phyloP scores from a whole-genome alignment of 2,888 invertebrate genomes.

The Ephialtes manifestator region DNA sequence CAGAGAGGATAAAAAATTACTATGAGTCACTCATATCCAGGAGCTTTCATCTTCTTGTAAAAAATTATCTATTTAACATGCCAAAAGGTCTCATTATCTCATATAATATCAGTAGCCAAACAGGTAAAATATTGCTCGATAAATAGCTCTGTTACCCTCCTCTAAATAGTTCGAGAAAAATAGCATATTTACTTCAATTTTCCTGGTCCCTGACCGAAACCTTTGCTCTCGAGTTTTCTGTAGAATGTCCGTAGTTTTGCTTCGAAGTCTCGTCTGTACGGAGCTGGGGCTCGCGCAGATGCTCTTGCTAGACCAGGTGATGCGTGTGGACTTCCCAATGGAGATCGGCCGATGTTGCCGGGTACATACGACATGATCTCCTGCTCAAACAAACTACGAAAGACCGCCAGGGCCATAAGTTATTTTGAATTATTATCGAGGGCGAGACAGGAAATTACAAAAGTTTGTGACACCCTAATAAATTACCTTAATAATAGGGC shows the following conservation, averaged over 20 bases:
- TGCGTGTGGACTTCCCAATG: slow-evolving; percentile 90
- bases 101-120: too few relatives aligned
- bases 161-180: too few relatives aligned
- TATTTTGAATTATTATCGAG: background rate
- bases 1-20: too few relatives aligned
- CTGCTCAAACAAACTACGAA: slow-evolving; percentile 97
- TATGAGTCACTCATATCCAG: background rate
- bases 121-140: too few relatives aligned
- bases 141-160: too few relatives aligned
- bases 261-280: slow-evolving; percentile 97
- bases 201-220: slow-evolving; percentile 98
- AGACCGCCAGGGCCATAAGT: slow-evolving; percentile 40
- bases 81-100: too few relatives aligned
- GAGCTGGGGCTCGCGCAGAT: slow-evolving; percentile 94
- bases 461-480: slow-evolving; percentile 57
- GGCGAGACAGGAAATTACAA: too few relatives aligned
- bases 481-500: slow-evolving; percentile 96
- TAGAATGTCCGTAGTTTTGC: slow-evolving; percentile 98
- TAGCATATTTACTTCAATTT: slow-evolving; percentile 93
- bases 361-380: slow-evolving; percentile 99
- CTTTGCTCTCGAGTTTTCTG: slow-evolving; percentile 97
- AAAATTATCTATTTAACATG: too few relatives aligned
- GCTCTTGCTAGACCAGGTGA: slow-evolving; percentile 93
- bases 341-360: slow-evolving; percentile 86
- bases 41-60: too few relatives aligned